phyloP scores from a whole-genome alignment of 2,888 invertebrate genomes.

The Oxycera nigricornis region DNA sequence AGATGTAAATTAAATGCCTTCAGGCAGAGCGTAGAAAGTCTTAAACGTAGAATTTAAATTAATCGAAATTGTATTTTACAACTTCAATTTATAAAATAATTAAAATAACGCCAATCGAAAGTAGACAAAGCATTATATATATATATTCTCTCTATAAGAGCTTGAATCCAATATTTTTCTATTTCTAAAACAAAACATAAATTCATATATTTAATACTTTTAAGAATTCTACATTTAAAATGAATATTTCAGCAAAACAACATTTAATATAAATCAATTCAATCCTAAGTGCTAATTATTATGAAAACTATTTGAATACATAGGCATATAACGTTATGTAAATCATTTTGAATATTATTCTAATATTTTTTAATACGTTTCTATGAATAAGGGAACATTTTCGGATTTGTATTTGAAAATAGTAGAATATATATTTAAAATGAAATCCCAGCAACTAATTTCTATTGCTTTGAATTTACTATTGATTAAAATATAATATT shows the following conservation, averaged over 20 bases:
- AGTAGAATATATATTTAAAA: slow-evolving; percentile 23
- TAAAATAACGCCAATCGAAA: slow-evolving; percentile 20
- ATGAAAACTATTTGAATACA: background rate
- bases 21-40: background rate
- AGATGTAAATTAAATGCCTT: background rate
- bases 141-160: background rate
- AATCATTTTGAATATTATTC: slow-evolving; percentile 27
- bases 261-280: too few species aligned
- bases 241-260: too few species aligned
- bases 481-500: background rate
- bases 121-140: background rate
- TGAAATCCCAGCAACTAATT: background rate
- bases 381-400: slow-evolving; percentile 60
- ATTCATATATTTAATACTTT: background rate
- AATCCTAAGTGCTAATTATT: too few species aligned
- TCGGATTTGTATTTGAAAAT: slow-evolving; percentile 50
- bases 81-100: slow-evolving; percentile 1
- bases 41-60: slow-evolving; percentile 17
- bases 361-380: slow-evolving; percentile 49
- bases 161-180: background rate
- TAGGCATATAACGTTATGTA: background rate
- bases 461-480: background rate
- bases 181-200: background rate
- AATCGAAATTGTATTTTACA: background rate
- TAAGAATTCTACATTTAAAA: background rate